These are phyloP conservation scores for Oxyura jamaicensis DNA, from an alignment of 2,113 vertebrate species.

Conservation along the genomic window DNA sequence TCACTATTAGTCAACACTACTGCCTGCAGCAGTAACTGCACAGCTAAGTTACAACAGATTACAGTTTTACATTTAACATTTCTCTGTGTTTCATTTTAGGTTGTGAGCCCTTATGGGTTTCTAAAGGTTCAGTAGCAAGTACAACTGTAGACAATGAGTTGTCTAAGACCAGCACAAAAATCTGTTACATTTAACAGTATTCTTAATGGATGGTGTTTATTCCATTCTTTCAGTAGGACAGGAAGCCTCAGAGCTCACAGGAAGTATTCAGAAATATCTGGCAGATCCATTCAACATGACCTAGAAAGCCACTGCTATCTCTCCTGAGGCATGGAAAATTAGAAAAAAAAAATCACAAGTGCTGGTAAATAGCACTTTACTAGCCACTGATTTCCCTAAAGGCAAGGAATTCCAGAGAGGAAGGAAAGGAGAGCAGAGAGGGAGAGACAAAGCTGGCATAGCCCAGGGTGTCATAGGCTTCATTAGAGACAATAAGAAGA, in stretches of 20 bases:
- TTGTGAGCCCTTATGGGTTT: not conserved
- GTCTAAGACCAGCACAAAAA: not conserved
- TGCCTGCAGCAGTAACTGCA: not conserved
- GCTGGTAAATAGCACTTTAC: not conserved
- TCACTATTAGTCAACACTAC: not conserved
- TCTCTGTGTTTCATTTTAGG: not conserved
- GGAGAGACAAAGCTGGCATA: not conserved
- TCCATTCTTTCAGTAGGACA: not conserved
- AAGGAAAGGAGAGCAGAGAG: not conserved
- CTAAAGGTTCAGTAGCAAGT: not conserved
- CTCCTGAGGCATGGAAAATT: fast-evolving
- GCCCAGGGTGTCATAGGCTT: not conserved
- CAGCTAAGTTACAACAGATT: not conserved
- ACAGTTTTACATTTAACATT: not conserved
- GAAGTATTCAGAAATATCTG: not conserved
- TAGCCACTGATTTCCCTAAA: not conserved
- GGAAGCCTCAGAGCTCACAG: not conserved
- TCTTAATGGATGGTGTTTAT: not conserved
- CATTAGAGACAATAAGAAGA: not conserved
- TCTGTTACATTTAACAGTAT: not conserved
- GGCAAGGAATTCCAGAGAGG: not conserved
- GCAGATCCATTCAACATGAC: fast-evolving
- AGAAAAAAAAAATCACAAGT: not conserved
- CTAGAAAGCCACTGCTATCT: not conserved
- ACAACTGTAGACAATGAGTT: not conserved